Percentiles rank a stretch among this genome's conserved stretches.
Conservation (phyloP, 1,140 invertebrate species). For the Diploscapter pachys region DNA sequence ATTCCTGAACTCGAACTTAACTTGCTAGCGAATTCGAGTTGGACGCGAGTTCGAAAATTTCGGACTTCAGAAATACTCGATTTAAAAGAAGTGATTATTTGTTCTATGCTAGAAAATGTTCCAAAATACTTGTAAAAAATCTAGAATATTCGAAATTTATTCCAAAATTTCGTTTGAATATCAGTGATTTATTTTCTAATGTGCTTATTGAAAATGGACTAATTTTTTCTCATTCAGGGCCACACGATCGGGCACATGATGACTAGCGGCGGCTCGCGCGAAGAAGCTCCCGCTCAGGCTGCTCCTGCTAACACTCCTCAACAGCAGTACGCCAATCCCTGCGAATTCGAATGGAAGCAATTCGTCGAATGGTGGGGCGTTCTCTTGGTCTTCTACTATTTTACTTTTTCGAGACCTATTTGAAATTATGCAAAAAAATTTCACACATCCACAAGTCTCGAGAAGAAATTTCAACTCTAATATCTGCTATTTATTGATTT, state of each 20-base stretch:
- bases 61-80: too few species aligned
- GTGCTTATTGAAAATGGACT: constrained; percentile 21
- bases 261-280: constrained; percentile 70
- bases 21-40: too few species aligned
- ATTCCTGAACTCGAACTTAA: too few species aligned
- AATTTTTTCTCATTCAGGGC: constrained; percentile 64
- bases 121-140: too few species aligned
- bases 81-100: too few species aligned
- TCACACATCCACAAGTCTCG: too few species aligned
- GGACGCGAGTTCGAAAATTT: too few species aligned
- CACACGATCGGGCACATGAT: constrained; percentile 79
- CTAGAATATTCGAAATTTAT: too few species aligned
- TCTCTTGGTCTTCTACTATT: not conserved
- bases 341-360: constrained; percentile 61
- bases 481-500: not conserved
- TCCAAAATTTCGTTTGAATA: too few species aligned
- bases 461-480: not conserved
- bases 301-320: constrained; percentile 54
- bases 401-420: constrained; percentile 3
- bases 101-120: too few species aligned
- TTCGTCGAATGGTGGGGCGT: constrained; percentile 60
- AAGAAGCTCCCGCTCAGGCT: constrained; percentile 67
- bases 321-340: constrained; percentile 49
- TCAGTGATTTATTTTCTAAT: not conserved
- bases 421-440: too few species aligned